phyloP scores from a whole-genome alignment of 2,113 vertebrate genomes.

The Nothocercus julius region DNA sequence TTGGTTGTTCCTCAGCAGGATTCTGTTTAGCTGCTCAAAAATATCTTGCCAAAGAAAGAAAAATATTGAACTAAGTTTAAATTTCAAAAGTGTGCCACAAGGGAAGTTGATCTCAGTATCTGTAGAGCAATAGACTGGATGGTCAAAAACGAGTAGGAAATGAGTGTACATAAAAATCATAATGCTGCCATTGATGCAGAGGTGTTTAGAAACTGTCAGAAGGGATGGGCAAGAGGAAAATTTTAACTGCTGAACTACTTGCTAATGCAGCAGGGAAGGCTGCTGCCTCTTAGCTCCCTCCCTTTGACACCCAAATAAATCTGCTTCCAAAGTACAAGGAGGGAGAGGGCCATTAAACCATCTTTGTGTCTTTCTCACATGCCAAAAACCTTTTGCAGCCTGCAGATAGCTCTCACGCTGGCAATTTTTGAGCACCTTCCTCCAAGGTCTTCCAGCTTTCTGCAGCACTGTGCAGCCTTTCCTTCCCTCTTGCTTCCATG shows the following conservation, averaged over 20 bases:
- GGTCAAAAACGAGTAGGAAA: background rate
- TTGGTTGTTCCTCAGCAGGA: background rate
- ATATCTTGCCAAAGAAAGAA: background rate
- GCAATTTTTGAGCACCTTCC: background rate
- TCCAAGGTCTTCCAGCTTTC: background rate
- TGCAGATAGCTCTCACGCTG: background rate
- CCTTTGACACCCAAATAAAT: background rate
- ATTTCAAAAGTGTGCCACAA: background rate
- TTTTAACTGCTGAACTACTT: background rate
- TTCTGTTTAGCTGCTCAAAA: constrained; percentile 18
- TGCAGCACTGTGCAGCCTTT: background rate
- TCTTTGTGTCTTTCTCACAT: background rate
- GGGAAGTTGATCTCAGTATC: background rate
- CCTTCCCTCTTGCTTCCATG: accelerated
- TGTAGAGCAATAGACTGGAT: background rate
- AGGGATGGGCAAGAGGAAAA: background rate
- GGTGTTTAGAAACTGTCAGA: background rate
- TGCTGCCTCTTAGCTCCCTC: background rate
- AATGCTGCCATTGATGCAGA: background rate
- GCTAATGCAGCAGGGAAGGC: background rate
- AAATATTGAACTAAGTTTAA: constrained; percentile 16
- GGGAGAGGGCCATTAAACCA: background rate
- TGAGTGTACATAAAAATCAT: background rate
- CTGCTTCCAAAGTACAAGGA: background rate
- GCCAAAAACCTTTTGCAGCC: background rate